Evolutionary conservation across 92 coral and sea anemone genomes (phyloP), one percentile per base, ranked within the genome.

Genomic region (Pocillopora meandrina): DNA sequence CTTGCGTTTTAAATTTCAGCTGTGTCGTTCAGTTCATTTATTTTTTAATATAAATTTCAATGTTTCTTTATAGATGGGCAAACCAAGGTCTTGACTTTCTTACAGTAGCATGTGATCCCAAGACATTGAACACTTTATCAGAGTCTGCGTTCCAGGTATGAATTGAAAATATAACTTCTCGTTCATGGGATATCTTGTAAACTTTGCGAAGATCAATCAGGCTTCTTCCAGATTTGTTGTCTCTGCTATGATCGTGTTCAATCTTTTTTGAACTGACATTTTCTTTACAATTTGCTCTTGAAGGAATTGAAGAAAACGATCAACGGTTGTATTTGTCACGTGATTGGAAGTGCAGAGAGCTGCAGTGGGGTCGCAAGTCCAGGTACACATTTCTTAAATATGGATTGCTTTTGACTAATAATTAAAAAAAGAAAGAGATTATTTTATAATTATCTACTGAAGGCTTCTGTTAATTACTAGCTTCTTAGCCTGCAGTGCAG

Each of bases 61-160:
- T 61, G 31, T 81, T 59, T 47, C 42, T 72, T 26, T 77, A 35
- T 75, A 95, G 97, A 83, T 93, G 98, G 98, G 98, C 95, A 33
- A 90, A 85, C 49, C 98, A 96, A 74, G 98, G 98, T 7, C 81
- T 96, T 56, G 97, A 96, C 84, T 96, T 96, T 81, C 86, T 96
- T 52, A 93, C 97, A 12, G 90, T 93, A 59, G 98, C 98, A 12
- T 94, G 97, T 77, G 91, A 93, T 73, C 93, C 95, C 18, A 91
- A 89, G 83, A 89, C 90, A 14, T 74, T 95, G 62, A 89, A 87
- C 33, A 71, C 78, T 36, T 87, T 96, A 65, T 85, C 98, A 0
- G 97, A 96, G 19, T 61, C 87, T 47, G 94, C 94, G 9, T 96
- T 92, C 70, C 95, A 96, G 96, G 98, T 90, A 72, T 42, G 52